Percentiles rank a stretch among this genome's conserved stretches.
Evolutionary conservation across 30 jellyfish, hydroid and myxozoan species (phyloP).

Genomic region (Cassiopea xamachana): DNA sequence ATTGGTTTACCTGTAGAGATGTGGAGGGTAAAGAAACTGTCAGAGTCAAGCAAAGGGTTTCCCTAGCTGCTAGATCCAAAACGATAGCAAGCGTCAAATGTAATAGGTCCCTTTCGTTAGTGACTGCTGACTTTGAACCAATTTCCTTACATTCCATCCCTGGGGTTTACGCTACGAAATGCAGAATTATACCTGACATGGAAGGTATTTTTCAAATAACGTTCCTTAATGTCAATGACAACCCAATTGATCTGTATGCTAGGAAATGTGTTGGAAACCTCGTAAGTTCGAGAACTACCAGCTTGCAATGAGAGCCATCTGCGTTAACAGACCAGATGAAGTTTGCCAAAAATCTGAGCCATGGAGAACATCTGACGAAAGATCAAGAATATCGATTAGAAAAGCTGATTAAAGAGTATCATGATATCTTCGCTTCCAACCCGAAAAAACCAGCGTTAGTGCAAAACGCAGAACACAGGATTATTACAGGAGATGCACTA

Average conservation of each 20-base stretch:
- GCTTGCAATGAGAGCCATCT: not conserved
- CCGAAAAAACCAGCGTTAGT: constrained; percentile 64
- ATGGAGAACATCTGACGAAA: constrained; percentile 14
- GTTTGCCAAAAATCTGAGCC: not conserved
- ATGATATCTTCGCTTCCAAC: constrained; percentile 51
- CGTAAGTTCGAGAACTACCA: not conserved
- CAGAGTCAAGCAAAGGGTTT: constrained; percentile 11
- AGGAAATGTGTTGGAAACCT: constrained; percentile 47
- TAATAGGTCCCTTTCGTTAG: not conserved
- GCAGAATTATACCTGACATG: constrained; percentile 51
- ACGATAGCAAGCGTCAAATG: constrained; percentile 31
- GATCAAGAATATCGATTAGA: constrained; percentile 4
- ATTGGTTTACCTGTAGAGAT: constrained; percentile 36
- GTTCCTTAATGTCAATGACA: constrained; percentile 13
- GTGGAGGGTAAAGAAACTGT: constrained; percentile 28
- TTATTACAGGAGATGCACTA: constrained; percentile 45
- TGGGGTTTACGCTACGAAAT: constrained; percentile 58
- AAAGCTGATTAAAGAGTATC: not conserved
- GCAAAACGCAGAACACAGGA: constrained; percentile 18
- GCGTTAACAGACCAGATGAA: not conserved
- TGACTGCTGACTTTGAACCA: constrained; percentile 65
- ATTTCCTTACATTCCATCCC: not conserved
- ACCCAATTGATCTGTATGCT: constrained; percentile 15
- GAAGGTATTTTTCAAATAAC: constrained; percentile 50
- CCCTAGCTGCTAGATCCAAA: constrained; percentile 34